Conservation (phyloP, 1,140 invertebrate genomes). For the Cotesia typhae region DNA sequence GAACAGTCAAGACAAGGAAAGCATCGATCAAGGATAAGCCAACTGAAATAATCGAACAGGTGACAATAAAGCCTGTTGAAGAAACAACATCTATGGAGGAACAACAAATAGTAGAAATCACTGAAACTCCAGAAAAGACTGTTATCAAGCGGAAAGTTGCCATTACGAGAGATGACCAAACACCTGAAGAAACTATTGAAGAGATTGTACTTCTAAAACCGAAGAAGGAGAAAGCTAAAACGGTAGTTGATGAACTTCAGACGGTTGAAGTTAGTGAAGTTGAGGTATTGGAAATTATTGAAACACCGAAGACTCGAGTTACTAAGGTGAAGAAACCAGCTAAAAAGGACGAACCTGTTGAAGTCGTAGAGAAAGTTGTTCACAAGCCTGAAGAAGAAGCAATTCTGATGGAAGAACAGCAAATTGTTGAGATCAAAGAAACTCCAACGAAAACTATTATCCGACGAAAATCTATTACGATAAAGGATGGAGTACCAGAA, state of each 20-base stretch:
- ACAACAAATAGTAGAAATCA: conserved; percentile 43
- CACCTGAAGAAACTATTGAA: conserved; percentile 36
- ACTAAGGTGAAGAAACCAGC: conserved; percentile 48
- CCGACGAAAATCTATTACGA: conserved; percentile 41
- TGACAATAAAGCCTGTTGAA: conserved; percentile 35
- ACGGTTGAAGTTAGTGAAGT: conserved; percentile 33
- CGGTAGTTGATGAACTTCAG: conserved; percentile 30
- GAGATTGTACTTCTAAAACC: conserved; percentile 46
- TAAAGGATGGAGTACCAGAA: conserved; percentile 42
- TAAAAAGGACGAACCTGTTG: conserved; percentile 33
- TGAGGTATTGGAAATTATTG: conserved; percentile 43
- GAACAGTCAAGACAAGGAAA: conserved; percentile 47
- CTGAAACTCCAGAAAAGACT: conserved; percentile 40
- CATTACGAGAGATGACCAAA: not conserved
- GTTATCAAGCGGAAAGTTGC: conserved; percentile 41
- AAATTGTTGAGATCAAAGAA: conserved; percentile 43
- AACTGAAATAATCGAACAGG: conserved; percentile 41
- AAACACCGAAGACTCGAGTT: not conserved
- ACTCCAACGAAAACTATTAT: conserved; percentile 39
- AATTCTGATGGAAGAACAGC: conserved; percentile 40
- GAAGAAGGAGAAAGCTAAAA: conserved; percentile 40
- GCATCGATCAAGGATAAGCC: conserved; percentile 39
- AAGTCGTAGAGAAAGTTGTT: conserved; percentile 40
- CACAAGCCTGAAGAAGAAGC: conserved; percentile 36
- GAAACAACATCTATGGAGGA: conserved; percentile 40